Evolutionary conservation across 2,888 invertebrate genomes (phyloP).

Genomic region (Neoaliturus tenellus): DNA sequence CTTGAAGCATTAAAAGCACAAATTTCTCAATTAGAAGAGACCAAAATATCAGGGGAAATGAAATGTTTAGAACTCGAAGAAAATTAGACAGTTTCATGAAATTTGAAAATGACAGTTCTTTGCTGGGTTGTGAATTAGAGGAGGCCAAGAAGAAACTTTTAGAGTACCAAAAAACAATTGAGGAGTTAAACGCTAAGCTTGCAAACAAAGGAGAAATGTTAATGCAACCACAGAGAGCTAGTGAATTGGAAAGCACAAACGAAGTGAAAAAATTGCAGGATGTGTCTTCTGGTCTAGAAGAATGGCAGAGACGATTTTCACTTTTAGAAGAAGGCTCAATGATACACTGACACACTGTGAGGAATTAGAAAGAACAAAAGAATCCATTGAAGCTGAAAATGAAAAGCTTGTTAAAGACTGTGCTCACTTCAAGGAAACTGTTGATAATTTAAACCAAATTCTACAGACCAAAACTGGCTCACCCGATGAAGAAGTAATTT

Average conservation of each 20-base stretch:
- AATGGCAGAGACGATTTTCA: slow-evolving; percentile 58
- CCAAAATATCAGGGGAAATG: slow-evolving; percentile 86
- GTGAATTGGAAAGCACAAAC: slow-evolving; percentile 18
- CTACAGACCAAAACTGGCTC: slow-evolving; percentile 7
- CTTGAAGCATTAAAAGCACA: slow-evolving; percentile 75
- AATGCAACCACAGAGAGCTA: neutral
- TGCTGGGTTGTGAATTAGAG: slow-evolving; percentile 29
- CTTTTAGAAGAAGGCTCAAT: slow-evolving; percentile 72
- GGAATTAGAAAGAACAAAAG: slow-evolving; percentile 74
- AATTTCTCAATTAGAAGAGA: slow-evolving; percentile 78
- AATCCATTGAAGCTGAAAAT: slow-evolving; percentile 75
- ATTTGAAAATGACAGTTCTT: neutral
- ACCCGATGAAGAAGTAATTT: neutral
- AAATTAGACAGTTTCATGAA: slow-evolving; percentile 56
- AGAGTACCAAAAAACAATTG: slow-evolving; percentile 29
- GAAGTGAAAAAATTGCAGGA: slow-evolving; percentile 37
- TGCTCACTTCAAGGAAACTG: slow-evolving; percentile 71
- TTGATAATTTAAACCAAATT: neutral
- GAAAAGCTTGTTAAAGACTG: slow-evolving; percentile 72
- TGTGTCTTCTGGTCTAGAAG: slow-evolving; percentile 48
- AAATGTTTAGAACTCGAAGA: slow-evolving; percentile 88
- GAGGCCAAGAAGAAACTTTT: neutral
- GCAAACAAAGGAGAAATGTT: slow-evolving; percentile 20
- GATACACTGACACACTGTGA: slow-evolving; percentile 70
- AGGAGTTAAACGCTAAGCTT: slow-evolving; percentile 30